Evolutionary conservation across 2,113 vertebrate species (phyloP).

Genomic region (Hemicordylus capensis): DNA sequence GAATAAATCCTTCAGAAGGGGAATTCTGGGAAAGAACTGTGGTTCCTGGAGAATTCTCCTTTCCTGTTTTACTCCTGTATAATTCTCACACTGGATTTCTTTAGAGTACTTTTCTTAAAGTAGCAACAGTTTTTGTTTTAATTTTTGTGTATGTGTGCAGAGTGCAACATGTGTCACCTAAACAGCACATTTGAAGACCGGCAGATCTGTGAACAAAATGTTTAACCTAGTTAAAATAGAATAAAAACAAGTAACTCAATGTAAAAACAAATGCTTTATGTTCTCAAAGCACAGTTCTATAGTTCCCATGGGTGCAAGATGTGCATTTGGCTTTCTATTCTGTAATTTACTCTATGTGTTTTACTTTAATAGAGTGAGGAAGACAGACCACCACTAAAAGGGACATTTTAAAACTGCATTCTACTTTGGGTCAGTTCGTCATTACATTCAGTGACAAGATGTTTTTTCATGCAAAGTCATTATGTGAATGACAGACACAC

Average conservation of each 20-base stretch:
- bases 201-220: background rate
- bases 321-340: background rate
- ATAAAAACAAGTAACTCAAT: background rate
- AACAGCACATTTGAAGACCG: background rate
- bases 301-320: background rate
- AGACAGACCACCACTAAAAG: conserved; percentile 48
- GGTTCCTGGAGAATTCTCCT: background rate
- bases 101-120: background rate
- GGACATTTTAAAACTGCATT: conserved; percentile 52
- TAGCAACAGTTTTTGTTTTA: background rate
- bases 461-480: conserved; percentile 57
- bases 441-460: conserved; percentile 34
- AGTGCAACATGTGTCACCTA: background rate
- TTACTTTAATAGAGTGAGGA: background rate
- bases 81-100: background rate
- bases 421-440: conserved; percentile 56
- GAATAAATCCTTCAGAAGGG: background rate
- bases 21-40: background rate
- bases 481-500: conserved; percentile 28
- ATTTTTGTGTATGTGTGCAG: too few species aligned
- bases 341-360: background rate
- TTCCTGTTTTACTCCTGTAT: background rate
- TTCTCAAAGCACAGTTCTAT: background rate
- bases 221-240: background rate
- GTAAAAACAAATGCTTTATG: background rate